Base-by-base conservation (phyloP, 2,797 vertebrate species). In the Eidolon dupreanum region DNA sequence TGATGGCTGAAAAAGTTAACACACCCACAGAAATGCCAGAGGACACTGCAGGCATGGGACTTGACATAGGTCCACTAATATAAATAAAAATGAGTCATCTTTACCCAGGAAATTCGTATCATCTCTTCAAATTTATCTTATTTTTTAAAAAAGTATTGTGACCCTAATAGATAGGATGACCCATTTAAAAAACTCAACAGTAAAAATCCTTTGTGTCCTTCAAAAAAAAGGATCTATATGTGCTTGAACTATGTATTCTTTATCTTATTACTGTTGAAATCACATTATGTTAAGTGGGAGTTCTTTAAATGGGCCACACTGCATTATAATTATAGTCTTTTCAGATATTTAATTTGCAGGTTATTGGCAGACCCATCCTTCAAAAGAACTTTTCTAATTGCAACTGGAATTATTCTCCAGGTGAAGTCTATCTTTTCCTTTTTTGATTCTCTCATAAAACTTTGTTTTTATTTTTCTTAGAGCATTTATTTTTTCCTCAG, bases 331-430 rank as follows among this genome's bases (percentile, higher is more conserved):
- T 95, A 95, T 86, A 89, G 65, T 90, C 38, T 65, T 83, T 93
- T 83, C 38, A 90, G 26, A 90, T 93, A 91, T 95, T 96, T 95
- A 91, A 95, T 97, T 97, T 89, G 51, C 53, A 95, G 94, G 77
- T 85, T 92, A 93, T 79, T 94, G 81, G 74, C 53, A 83, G 92
- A 86, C 53, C 68, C 10, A 19, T 93, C 73, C 87, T 71, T 71
- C 36, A 96, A 96, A 79, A 94, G 46, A 93, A 91, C 73, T 95
- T 97, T 97, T 96, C 84, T 98, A 83, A 94, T 95, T 95, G 74
- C 55, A 90, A 77, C 88, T 87, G 66, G 71, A 70, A 85, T 91
- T 96, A 86, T 88, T 86, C 68, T 95, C 57, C 49, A 82, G 57
- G 53, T 15, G 24, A 93, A 81, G 36, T 86, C 6, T 55, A 33